Conservation (phyloP, 2,113 vertebrate genomes). For the Turnix velox region DNA sequence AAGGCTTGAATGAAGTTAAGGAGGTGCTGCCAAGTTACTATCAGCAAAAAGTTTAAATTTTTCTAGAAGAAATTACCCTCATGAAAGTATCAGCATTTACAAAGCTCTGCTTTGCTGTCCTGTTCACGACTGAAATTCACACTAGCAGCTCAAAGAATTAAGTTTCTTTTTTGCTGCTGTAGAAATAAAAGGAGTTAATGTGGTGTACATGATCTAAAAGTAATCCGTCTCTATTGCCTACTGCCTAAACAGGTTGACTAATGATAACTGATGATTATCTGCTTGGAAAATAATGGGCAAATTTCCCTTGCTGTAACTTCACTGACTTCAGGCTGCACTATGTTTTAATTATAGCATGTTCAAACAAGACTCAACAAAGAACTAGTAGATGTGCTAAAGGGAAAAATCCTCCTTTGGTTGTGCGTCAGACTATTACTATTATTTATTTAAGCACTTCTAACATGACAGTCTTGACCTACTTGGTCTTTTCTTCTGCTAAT, state of each 20-base stretch:
- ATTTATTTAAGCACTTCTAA: conserved; percentile 58
- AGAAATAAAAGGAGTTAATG: background rate
- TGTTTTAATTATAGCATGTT: conserved; percentile 32
- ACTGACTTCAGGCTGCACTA: background rate
- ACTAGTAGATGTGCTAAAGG: background rate
- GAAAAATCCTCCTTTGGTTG: background rate
- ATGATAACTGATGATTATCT: conserved; percentile 44
- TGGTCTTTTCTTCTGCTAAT: conserved; percentile 44
- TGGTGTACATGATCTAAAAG: background rate
- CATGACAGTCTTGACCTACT: background rate
- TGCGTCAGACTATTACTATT: conserved; percentile 34
- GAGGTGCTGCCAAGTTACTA: background rate
- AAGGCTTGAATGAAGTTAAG: conserved; percentile 27
- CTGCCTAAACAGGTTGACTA: conserved; percentile 27
- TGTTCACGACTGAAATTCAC: background rate
- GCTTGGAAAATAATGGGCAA: conserved; percentile 18
- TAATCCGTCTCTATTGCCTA: conserved; percentile 16
- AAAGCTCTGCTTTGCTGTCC: background rate
- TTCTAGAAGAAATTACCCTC: background rate
- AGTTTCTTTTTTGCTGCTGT: background rate
- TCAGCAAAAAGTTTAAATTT: background rate
- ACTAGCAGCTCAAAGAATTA: background rate
- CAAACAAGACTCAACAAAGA: conserved; percentile 1
- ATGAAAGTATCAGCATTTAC: background rate
- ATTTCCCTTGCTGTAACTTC: conserved; percentile 20